Base-by-base conservation (phyloP, 2,888 invertebrate species). In the Heliconius sara region DNA sequence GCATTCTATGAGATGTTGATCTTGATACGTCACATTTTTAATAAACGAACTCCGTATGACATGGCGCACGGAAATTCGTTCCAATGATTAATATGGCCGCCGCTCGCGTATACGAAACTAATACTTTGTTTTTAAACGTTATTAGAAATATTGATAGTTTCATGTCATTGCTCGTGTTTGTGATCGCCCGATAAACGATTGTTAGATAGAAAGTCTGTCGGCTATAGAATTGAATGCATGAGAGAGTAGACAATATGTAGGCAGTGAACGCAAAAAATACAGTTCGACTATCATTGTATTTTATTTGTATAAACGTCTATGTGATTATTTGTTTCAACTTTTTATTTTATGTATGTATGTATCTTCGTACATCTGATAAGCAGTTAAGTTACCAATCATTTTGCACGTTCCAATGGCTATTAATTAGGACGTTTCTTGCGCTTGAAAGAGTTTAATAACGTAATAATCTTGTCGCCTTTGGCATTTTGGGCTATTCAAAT, bases 1-100 rank as follows among this genome's bases (percentile, higher is more conserved):
- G 88, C 91, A 84, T 89, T 94, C 92, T 88, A 90, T 88, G 92
- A 93, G 94, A 95, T 94, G 94, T 94, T 95, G 95, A 95, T 95
- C 95, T 95, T 94, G 94, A 95, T 95, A 95, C 95, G 95, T 95
- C 95, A 95, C 92, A 94, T 94, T 95, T 95, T 95, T 95, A 95
- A 95, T 95, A 95, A 95, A 95, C 95, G 95, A 93, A 95, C 92
- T 91, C 89, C 89, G 92, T 94, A 94, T 94, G 94, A 94, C 94
- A 94, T 91, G 93, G 92, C 89, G 92, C 92, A 94, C 92, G 93
- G 93, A 94, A 94, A 94, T 95, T 93, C 92, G 93, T 94, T 94
- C 91, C 90, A 92, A 95, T 95, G 95, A 95, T 95, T 95, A 95
- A 95, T 95, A 95, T 92, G 91, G 91, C 92, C 90, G 92, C 89